Evolutionary conservation across 2,113 vertebrate genomes (phyloP), one percentile per base, ranked within the genome.

Genomic region (Tetraodon nigroviridis): DNA sequence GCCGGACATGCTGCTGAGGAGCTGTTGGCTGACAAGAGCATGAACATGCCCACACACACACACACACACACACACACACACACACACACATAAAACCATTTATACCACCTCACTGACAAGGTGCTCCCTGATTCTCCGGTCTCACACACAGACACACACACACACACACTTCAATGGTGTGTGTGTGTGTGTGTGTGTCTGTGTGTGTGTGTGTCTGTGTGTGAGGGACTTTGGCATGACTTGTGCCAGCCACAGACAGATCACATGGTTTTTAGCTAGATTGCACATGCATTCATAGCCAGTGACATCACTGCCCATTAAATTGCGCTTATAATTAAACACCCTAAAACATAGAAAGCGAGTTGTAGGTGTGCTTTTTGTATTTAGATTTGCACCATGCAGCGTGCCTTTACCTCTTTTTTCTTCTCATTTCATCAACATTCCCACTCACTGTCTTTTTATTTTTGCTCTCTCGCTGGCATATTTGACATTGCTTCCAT

Each of bases 401-500:
- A n/a, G 44, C 13, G 49, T 40, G 20, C 11, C 13, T 3, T 14
- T 62, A 20, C 5, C n/a, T 21, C 42, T 27, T 54, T 40, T 17
- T 13, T 19, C 13, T 3, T 17, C 29, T 29, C 41, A 27, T n/a
- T 16, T 24, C 24, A 27, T 27, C 50, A 57, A 1, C n/a, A 8
- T 27, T 2, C 47, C 20, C 47, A 15, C 16, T 53, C 42, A 15
- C n/a, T 10, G 21, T 44, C 54, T 58, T n/a, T 15, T 51, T 48
- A 17, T 58, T 68, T 52, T 50, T 50, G 20, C 55, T 27, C 53
- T 62, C 32, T 81, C 48, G 58, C 37, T 24, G 47, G 61, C 79
- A 86, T 86, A 67, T 75, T 82, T 86, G 55, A 61, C 75, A 85
- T 87, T 76, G 81, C 60, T 80, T 69, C 63, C 67, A 77, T 84